Evolutionary conservation across 2,797 vertebrate genomes (phyloP), one percentile per base, ranked within the genome.

Genomic region (Bufotes viridis): DNA sequence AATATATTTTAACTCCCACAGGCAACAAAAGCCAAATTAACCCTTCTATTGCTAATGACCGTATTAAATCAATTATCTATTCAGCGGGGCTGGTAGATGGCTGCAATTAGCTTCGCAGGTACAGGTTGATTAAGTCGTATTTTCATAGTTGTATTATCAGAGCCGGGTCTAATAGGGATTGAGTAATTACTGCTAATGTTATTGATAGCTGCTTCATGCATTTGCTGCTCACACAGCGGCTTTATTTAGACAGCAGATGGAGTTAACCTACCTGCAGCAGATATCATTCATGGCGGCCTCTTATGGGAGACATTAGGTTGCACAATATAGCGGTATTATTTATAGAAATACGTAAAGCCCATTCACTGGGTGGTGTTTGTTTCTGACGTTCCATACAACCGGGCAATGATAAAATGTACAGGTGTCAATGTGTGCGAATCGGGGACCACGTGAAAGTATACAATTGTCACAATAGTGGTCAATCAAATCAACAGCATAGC

Each of bases 11-110:
- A 88, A 79, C 75, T 88, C 75, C 61, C 61, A 24, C 8, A 0
- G 34, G n/a, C 42, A 84, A 84, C 87, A 88, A 88, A 84, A 78
- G 80, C 61, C 58, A 88, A 84, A 86, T 89, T 86, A 89, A 89
- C 88, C 88, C 88, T 82, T 86, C 60, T 89, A 78, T 78, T 49
- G 29, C 80, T 86, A 89, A 89, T 89, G 84, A 86, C 84, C 29
- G 9, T 86, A 89, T 86, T 89, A 89, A 74, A 69, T 74, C 81
- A 89, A 89, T 89, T 86, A 89, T 89, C 84, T 81, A 86, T 89
- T 89, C 87, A 82, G 49, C 55, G 61, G n/a, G n/a, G 70, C 70
- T 29, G 79, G 79, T 67, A 51, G 87, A 85, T 82, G 78, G 70
- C 72, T 58, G 70, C 63, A 86, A 89, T 86, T 89, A 89, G 88